These are phyloP conservation scores for Willowsia nigromaculata DNA, from an alignment of 2,888 invertebrate species.

Conservation along the genomic window DNA sequence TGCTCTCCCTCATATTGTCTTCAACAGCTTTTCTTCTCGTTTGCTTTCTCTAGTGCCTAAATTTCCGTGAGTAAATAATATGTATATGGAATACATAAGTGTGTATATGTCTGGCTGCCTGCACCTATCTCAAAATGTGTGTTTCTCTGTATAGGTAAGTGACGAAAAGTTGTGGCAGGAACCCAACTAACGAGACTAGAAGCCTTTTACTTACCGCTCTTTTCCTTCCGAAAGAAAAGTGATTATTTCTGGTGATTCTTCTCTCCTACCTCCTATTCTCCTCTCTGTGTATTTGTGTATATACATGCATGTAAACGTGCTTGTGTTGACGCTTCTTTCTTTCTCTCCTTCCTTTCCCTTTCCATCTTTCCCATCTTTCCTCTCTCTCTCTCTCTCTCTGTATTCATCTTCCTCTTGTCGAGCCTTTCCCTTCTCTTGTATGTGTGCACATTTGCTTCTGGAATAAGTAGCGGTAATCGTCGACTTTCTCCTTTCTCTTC, in stretches of 20 bases:
- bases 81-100: conserved; percentile 37
- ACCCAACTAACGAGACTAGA: conserved; percentile 60
- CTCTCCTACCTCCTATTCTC: not conserved
- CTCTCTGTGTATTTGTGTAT: not conserved
- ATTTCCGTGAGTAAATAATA: conserved; percentile 41
- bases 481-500: conserved; percentile 32
- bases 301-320: conserved; percentile 20
- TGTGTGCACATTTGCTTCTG: not conserved
- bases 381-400: too few species aligned
- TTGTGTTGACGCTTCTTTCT: conserved; percentile 17
- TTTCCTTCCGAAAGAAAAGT: conserved; percentile 60
- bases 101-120: not conserved
- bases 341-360: conserved; percentile 42
- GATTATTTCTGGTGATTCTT: conserved; percentile 55
- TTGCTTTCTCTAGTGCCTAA: conserved; percentile 1
- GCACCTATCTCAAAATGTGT: not conserved
- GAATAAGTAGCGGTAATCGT: conserved; percentile 46
- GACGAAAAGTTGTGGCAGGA: conserved; percentile 68
- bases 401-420: not conserved
- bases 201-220: conserved; percentile 49
- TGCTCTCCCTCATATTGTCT: conserved; percentile 14
- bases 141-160: conserved; percentile 41
- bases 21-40: conserved; percentile 5
- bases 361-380: conserved; percentile 21
- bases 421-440: not conserved